Evolutionary conservation across 2,797 vertebrate species (phyloP), one percentile per base, ranked within the genome.

Genomic region (Alcedo atthis): DNA sequence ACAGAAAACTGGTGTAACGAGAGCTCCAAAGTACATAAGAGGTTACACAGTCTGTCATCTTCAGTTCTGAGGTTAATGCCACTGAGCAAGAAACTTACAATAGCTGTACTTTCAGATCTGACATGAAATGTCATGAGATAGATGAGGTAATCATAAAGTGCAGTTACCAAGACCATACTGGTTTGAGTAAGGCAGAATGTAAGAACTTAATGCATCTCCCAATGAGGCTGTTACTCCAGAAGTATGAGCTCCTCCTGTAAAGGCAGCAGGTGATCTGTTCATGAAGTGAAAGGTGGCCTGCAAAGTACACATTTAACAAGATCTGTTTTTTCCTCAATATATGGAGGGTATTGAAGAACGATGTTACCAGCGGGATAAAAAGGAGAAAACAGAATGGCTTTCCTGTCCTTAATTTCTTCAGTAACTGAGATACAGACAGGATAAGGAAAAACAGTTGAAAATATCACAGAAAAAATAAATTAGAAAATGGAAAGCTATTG

Each of bases 91-190:
- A 46, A 94, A 77, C 49, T 75, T 70, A 71, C 77, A 90, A 85
- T 71, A 85, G 90, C 85, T 85, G 71, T 82, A 33, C 91, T 91
- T 91, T 86, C 92, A 88, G 71, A 91, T 68, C 61, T 94, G 96
- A 91, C 91, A 93, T 28, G 63, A 91, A 88, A 81, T 94, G 91
- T 91, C 96, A 86, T 82, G 83, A 95, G 85, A 88, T 64, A 94
- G 92, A 92, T 85, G 91, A 93, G 78, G 87, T 80, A 92, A 94
- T 91, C 94, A 91, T 68, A 62, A 93, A 94, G 87, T 33, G 75
- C 93, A 81, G 83, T 75, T 90, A 90, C 78, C 75, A 87, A 68
- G 75, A 68, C 77, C 84, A 58, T 81, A 25, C 70, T 28, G 64
- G 81, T 32, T 57, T 74, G 86, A 85, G 61, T 49, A 40, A 7